These are phyloP conservation scores for Acipenser ruthenus DNA, from an alignment of 2,797 vertebrate genomes.

Conservation along the genomic window DNA sequence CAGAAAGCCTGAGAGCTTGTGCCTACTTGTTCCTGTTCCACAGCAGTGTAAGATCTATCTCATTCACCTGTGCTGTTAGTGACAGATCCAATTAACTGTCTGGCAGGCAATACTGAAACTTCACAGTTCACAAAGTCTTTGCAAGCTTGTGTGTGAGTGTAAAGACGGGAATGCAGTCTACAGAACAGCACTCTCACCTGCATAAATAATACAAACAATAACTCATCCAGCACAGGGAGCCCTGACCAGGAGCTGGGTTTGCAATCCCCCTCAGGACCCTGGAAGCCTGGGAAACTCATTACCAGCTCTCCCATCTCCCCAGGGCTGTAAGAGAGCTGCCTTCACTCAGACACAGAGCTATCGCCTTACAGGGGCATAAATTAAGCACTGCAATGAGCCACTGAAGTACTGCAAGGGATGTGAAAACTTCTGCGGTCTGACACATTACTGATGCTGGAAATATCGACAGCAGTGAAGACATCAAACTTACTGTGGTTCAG, in stretches of 20 bases:
- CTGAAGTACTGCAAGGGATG: neutral
- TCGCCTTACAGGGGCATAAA: slow-evolving; percentile 16
- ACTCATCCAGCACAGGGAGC: slow-evolving; percentile 10
- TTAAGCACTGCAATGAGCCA: neutral
- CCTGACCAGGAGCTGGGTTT: neutral
- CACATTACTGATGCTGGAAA: too few species aligned
- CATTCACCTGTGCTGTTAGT: too few species aligned
- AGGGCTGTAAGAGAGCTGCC: neutral
- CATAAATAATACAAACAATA: slow-evolving; percentile 23
- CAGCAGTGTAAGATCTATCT: too few species aligned
- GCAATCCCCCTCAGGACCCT: slow-evolving; percentile 4
- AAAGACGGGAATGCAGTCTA: slow-evolving; percentile 16
- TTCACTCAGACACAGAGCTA: slow-evolving; percentile 2
- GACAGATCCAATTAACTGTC: too few species aligned
- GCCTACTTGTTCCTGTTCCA: too few species aligned
- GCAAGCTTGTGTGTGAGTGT: too few species aligned
- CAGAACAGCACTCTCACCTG: slow-evolving; percentile 26
- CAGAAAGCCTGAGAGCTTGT: too few species aligned
- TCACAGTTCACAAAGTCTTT: too few species aligned
- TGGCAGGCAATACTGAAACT: too few species aligned
- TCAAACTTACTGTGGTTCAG: too few species aligned
- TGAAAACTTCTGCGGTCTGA: too few species aligned
- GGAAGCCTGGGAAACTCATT: slow-evolving; percentile 27
- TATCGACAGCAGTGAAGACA: too few species aligned
- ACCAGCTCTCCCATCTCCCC: slow-evolving; percentile 6